phyloP scores from a whole-genome alignment of 2,888 invertebrate genomes.

The Lymantria dispar region DNA sequence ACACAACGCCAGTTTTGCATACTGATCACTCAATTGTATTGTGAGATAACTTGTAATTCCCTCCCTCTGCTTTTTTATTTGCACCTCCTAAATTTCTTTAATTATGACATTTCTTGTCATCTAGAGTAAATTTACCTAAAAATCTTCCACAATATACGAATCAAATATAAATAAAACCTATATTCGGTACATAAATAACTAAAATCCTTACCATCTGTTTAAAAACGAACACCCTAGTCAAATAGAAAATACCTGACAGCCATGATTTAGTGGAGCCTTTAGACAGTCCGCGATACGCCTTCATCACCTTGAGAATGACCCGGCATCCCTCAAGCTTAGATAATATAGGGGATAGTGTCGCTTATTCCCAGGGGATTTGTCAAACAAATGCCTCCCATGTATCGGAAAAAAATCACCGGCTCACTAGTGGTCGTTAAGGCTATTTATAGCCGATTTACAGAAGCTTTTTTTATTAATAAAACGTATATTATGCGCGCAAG shows the following conservation, averaged over 20 bases:
- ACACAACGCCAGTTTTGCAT: slow-evolving; percentile 69
- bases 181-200: slow-evolving; percentile 50
- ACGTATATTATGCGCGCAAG: slow-evolving; percentile 82
- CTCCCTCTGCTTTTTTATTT: slow-evolving; percentile 23
- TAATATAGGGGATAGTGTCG: slow-evolving; percentile 74
- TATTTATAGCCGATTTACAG: slow-evolving; percentile 79
- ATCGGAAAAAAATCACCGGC: slow-evolving; percentile 77
- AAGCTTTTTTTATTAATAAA: slow-evolving; percentile 82
- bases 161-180: not conserved
- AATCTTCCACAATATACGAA: no score
- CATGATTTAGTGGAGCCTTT: slow-evolving; percentile 73
- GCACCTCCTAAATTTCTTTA: not conserved
- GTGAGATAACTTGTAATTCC: slow-evolving; percentile 37
- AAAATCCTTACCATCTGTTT: slow-evolving; percentile 58
- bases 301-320: slow-evolving; percentile 80
- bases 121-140: not conserved
- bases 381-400: slow-evolving; percentile 79
- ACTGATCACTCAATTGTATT: slow-evolving; percentile 68
- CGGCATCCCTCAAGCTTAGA: slow-evolving; percentile 76
- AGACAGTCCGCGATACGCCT: slow-evolving; percentile 68
- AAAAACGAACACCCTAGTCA: slow-evolving; percentile 47
- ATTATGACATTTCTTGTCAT: not conserved
- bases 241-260: slow-evolving; percentile 65
- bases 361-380: slow-evolving; percentile 77
- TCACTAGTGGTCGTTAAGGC: slow-evolving; percentile 76